A percentile compares a stretch with the other conserved stretches of the same genome.
Conservation (phyloP, 2,113 vertebrate species). For the Sander vitreus region DNA sequence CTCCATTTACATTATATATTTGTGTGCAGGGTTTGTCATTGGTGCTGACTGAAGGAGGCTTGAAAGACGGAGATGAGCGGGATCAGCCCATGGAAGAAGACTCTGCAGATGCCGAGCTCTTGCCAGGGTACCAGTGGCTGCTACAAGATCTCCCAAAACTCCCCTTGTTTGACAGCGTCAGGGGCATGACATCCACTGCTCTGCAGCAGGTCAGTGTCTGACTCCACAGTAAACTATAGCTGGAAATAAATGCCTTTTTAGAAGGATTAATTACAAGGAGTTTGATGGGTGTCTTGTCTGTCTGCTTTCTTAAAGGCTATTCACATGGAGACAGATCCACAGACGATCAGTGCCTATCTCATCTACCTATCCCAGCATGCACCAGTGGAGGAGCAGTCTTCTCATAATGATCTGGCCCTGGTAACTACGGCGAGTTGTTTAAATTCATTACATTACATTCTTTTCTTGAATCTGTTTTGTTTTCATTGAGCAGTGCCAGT, state of each 20-base stretch:
- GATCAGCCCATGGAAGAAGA: constrained; percentile 96
- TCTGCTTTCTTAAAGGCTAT: constrained; percentile 86
- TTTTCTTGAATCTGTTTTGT: neutral
- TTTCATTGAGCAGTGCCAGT: neutral
- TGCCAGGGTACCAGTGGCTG: constrained; percentile 96
- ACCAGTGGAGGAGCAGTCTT: constrained; percentile 93
- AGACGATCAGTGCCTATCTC: constrained; percentile 97
- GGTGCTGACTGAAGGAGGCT: constrained; percentile 92
- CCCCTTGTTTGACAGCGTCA: constrained; percentile 93
- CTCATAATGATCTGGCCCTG: constrained; percentile 95
- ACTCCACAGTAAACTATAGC: neutral
- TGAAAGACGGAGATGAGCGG: constrained; percentile 92
- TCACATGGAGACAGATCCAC: constrained; percentile 97
- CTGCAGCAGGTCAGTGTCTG: constrained; percentile 90
- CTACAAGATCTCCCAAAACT: constrained; percentile 93
- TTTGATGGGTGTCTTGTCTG: neutral
- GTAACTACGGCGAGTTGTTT: constrained; percentile 77
- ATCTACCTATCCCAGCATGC: constrained; percentile 98
- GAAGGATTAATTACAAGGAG: neutral
- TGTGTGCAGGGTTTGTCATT: constrained; percentile 91
- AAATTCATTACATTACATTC: neutral
- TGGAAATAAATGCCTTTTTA: neutral
- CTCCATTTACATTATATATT: neutral
- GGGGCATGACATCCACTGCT: constrained; percentile 91
- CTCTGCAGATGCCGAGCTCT: constrained; percentile 85